Percentiles rank a stretch among this genome's conserved stretches.
Evolutionary conservation across 1,140 invertebrate species (phyloP).

Genomic region (Batillaria attramentaria): DNA sequence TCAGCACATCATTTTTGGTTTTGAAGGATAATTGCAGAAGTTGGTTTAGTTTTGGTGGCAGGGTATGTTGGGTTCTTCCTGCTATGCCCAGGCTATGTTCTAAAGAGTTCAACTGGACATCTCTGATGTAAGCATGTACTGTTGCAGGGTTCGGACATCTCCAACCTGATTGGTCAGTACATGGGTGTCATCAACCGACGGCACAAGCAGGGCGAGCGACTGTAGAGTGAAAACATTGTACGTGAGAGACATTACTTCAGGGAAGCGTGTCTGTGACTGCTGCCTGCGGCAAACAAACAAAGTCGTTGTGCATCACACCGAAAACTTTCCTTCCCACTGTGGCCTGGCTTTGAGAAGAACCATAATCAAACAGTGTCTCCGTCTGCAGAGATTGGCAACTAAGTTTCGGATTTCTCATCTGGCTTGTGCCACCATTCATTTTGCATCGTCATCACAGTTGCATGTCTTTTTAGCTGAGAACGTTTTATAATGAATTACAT

Average conservation of each 20-base stretch:
- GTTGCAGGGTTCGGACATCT: slow-evolving; percentile 79
- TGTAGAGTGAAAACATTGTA: not conserved
- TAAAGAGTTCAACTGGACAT: no score
- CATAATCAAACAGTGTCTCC: not conserved
- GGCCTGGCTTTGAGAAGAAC: not conserved
- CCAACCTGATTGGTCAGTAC: slow-evolving; percentile 95
- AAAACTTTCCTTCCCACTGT: not conserved
- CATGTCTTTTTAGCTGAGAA: no score
- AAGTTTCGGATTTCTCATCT: no score
- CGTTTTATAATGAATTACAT: no score
- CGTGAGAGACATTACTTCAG: not conserved
- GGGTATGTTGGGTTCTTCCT: no score
- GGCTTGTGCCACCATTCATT: no score
- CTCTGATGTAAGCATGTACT: no score
- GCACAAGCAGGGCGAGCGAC: slow-evolving; percentile 50
- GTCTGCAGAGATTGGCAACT: not conserved
- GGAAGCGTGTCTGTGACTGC: not conserved
- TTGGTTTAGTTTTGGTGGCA: no score
- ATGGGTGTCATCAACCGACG: slow-evolving; percentile 78
- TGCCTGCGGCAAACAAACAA: not conserved
- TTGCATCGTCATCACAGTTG: no score
- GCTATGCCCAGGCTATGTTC: no score
- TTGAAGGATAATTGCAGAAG: no score
- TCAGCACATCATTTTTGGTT: no score
- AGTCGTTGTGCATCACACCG: not conserved